These are phyloP conservation scores for Cantharis rustica DNA, from an alignment of 2,888 invertebrate genomes.

Conservation along the genomic window DNA sequence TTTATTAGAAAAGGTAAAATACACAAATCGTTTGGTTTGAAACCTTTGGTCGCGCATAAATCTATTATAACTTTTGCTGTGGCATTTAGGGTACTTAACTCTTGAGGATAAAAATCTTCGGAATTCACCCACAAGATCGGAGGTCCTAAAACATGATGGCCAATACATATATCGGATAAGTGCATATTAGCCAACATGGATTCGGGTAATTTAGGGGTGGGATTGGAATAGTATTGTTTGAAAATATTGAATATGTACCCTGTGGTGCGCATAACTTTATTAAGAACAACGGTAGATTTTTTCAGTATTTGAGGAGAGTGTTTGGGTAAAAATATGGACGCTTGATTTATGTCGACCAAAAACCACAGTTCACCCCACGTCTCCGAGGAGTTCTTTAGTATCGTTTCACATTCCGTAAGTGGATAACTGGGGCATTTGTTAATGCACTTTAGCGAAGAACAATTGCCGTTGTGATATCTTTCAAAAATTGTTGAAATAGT, in stretches of 20 bases:
- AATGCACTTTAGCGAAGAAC: conserved; percentile 33
- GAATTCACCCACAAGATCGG: conserved; percentile 49
- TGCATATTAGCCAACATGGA: conserved; percentile 37
- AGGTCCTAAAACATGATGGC: conserved; percentile 47
- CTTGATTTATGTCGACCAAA: conserved; percentile 52
- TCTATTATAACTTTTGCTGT: conserved; percentile 48
- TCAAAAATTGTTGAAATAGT: conserved; percentile 43
- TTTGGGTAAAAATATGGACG: conserved; percentile 50
- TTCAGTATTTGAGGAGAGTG: conserved; percentile 47
- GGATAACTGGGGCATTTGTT: background rate
- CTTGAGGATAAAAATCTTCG: conserved; percentile 12
- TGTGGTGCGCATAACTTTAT: conserved; percentile 50
- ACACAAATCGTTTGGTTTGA: conserved; percentile 50
- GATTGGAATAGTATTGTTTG: conserved; percentile 47
- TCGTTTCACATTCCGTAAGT: conserved; percentile 17
- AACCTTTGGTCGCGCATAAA: conserved; percentile 50
- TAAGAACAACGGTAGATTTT: conserved; percentile 45
- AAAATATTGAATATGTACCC: conserved; percentile 48
- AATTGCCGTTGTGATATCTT: conserved; percentile 46
- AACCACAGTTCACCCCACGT: conserved; percentile 52
- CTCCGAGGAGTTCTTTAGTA: conserved; percentile 32
- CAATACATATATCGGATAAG: conserved; percentile 42
- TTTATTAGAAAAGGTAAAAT: conserved; percentile 50
- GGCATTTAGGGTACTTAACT: conserved; percentile 31
- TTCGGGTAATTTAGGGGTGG: conserved; percentile 41